Percentiles rank a stretch among this genome's conserved stretches.
phyloP scores from a whole-genome alignment of 1,140 invertebrate genomes.

The Lepidurus packardi region DNA sequence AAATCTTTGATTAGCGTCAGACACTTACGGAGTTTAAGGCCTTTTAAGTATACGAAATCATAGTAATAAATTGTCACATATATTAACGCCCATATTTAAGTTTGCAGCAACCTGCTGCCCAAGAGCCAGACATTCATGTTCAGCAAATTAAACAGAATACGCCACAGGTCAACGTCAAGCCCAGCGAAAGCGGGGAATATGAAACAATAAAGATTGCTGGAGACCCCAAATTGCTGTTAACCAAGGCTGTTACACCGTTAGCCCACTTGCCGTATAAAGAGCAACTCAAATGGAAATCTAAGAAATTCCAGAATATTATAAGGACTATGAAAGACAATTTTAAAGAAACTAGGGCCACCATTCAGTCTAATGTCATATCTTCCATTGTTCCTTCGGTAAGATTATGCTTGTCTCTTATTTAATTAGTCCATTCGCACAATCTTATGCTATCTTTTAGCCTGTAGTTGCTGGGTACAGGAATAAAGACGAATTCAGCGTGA shows the following conservation, averaged over 20 bases:
- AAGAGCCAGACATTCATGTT: too few species aligned
- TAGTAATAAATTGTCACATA: too few species aligned
- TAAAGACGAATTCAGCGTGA: slow-evolving; percentile 49
- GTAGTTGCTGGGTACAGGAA: slow-evolving; percentile 45
- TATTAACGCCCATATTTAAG: too few species aligned
- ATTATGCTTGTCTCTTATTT: slow-evolving; percentile 6
- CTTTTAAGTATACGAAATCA: too few species aligned
- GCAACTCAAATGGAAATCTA: slow-evolving; percentile 23
- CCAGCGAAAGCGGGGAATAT: too few species aligned
- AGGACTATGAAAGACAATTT: slow-evolving; percentile 19
- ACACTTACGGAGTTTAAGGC: too few species aligned
- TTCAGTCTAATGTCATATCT: slow-evolving; percentile 23
- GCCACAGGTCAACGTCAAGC: too few species aligned
- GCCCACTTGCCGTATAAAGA: slow-evolving; percentile 27
- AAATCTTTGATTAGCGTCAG: too few species aligned
- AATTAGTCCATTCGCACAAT: neutral
- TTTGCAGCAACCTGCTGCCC: too few species aligned
- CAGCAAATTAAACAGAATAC: too few species aligned
- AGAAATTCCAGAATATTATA: neutral
- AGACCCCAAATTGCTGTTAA: neutral
- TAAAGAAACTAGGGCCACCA: neutral
- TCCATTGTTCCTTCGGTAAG: slow-evolving; percentile 38
- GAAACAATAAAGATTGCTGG: neutral
- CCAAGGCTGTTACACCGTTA: slow-evolving; percentile 31
- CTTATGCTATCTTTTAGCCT: slow-evolving; percentile 42